Evolutionary conservation across 1,140 invertebrate genomes (phyloP).

Genomic region (Papilio xuthus): DNA sequence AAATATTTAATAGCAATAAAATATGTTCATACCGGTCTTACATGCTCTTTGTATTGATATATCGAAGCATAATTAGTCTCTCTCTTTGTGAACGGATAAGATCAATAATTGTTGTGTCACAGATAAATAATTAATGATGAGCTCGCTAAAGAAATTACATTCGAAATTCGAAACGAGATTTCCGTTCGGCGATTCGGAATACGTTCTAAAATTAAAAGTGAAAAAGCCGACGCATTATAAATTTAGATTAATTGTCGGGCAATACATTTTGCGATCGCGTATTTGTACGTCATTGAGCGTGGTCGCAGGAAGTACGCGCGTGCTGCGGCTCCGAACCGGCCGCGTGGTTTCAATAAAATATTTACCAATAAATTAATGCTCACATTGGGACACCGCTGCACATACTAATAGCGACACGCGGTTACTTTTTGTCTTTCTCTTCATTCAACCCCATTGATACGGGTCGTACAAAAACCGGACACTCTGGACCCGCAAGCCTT

Average conservation of each 20-base stretch:
- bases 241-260: slow-evolving; percentile 36
- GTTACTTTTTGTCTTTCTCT: slow-evolving; percentile 65
- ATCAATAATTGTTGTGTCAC: slow-evolving; percentile 39
- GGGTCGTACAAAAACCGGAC: slow-evolving; percentile 64
- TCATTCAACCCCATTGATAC: slow-evolving; percentile 79
- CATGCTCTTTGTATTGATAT: slow-evolving; percentile 31
- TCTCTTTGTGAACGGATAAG: slow-evolving; percentile 29
- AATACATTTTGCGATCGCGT: slow-evolving; percentile 32
- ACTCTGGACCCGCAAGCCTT: slow-evolving; percentile 54
- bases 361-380: slow-evolving; percentile 79
- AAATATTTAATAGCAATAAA: slow-evolving; percentile 9
- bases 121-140: slow-evolving; percentile 39
- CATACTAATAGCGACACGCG: slow-evolving; percentile 80
- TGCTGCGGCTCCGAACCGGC: slow-evolving; percentile 56
- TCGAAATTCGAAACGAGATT: slow-evolving; percentile 2
- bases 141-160: slow-evolving; percentile 10
- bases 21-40: slow-evolving; percentile 1
- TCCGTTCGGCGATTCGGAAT: neutral
- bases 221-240: slow-evolving; percentile 33
- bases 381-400: slow-evolving; percentile 69
- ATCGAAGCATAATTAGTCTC: slow-evolving; percentile 35
- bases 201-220: slow-evolving; percentile 29
- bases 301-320: slow-evolving; percentile 66
- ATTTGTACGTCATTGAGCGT: slow-evolving; percentile 31
- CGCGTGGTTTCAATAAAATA: slow-evolving; percentile 67